These are phyloP conservation scores for Pempheris klunzingeri DNA, from an alignment of 2,797 vertebrate genomes.

Conservation along the genomic window DNA sequence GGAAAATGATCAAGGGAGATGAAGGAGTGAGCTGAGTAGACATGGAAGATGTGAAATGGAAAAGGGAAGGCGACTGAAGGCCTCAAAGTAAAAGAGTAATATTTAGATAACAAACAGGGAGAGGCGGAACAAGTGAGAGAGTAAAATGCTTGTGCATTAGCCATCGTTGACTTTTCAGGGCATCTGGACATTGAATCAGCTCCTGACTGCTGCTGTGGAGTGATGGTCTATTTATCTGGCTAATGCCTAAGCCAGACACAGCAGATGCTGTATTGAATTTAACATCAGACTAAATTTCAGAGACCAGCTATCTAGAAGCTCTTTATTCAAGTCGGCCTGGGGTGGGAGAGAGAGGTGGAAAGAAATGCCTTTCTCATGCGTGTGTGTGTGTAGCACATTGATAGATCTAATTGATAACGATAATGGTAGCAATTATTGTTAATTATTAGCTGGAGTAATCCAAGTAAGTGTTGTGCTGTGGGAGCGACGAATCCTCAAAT, in stretches of 20 bases:
- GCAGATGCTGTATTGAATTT: slow-evolving; percentile 68
- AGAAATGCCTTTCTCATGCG: slow-evolving; percentile 5
- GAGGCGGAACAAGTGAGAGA: background rate
- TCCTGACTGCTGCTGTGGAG: slow-evolving; percentile 46
- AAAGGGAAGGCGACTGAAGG: slow-evolving; percentile 15
- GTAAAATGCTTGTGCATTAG: slow-evolving; percentile 40
- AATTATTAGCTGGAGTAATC: background rate
- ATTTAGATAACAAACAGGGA: slow-evolving; percentile 50
- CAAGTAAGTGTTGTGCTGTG: background rate
- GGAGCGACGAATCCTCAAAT: background rate
- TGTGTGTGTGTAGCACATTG: background rate
- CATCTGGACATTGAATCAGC: slow-evolving; percentile 69
- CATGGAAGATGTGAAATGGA: slow-evolving; percentile 43
- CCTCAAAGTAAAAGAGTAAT: slow-evolving; percentile 19
- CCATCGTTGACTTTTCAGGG: slow-evolving; percentile 42
- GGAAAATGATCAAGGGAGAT: slow-evolving; percentile 47
- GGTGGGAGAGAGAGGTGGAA: background rate
- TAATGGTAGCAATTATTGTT: background rate
- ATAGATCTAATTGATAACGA: slow-evolving; percentile 1
- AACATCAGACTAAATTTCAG: slow-evolving; percentile 42
- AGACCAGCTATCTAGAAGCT: slow-evolving; percentile 36
- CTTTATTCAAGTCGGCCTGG: slow-evolving; percentile 11
- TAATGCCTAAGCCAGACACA: slow-evolving; percentile 73
- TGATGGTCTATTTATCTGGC: slow-evolving; percentile 66
- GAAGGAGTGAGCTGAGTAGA: slow-evolving; percentile 37